Evolutionary conservation across 2,888 invertebrate genomes (phyloP), one percentile per base, ranked within the genome.

Genomic region (Nomada ferruginata): DNA sequence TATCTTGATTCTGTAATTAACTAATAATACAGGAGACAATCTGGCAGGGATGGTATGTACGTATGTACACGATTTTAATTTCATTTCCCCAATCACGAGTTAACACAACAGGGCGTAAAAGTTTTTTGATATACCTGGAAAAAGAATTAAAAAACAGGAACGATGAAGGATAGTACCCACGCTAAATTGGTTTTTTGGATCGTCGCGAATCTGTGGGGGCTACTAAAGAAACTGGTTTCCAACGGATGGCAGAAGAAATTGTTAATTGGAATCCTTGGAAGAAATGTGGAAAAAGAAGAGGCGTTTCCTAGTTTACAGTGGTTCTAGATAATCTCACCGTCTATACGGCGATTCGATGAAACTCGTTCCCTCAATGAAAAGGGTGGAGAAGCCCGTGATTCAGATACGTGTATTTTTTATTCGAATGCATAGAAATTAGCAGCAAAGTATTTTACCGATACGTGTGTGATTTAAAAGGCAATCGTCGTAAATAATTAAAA

Each of bases 261-360:
- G 65, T 74, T 79, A 82, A 84, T 76, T 76, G 74, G 65, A 65
- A 79, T 76, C 68, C 63, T 66, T 29, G 72, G 64, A 77, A 72
- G 75, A 69, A 77, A 79, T 50, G 59, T 65, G 52, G 65, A 65
- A 78, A 65, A 57, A 50, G 23, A 65, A 73, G 70, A 68, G 44
- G 57, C 61, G 68, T 71, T 80, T 75, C 68, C 73, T 66, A 63
- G n/a, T 76, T 82, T 73, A 81, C 61, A 64, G 44, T 71, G 65
- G 57, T 65, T 59, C 29, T 44, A 65, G 55, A 76, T 82, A 75
- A 63, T 78, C 65, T 59, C 63, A 20, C 18, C 64, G 20, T 29
- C 23, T 59, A 23, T n/a, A n/a, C 50, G 74, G 42, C 36, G 20
- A n/a, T 68, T 59, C 57, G 68, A 63, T 59, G 60, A 52, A 76